Conservation (phyloP, 2,797 vertebrate species). For the Onychomys leucogaster region DNA sequence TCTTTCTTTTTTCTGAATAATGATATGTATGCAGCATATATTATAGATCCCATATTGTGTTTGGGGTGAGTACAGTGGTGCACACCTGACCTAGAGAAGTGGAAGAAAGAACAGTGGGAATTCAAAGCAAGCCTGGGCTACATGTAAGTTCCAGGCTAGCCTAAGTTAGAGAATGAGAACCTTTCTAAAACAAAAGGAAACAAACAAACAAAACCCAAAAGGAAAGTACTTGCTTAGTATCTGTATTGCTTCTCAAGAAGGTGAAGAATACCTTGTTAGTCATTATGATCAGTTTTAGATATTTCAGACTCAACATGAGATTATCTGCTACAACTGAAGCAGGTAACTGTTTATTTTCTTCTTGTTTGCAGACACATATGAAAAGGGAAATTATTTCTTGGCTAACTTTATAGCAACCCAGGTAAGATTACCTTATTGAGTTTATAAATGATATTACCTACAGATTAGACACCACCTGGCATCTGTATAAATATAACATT, state of each 20-base stretch:
- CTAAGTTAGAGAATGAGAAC: not conserved
- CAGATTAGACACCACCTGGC: not conserved
- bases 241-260: not conserved
- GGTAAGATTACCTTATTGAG: constrained; percentile 73
- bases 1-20: not conserved
- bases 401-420: constrained; percentile 79
- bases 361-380: constrained; percentile 84
- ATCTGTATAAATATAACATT: not conserved
- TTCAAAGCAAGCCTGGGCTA: not conserved
- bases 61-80: not conserved
- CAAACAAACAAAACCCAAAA: not conserved
- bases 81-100: not conserved
- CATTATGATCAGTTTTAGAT: not conserved
- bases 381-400: constrained; percentile 84
- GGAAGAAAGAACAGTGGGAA: not conserved
- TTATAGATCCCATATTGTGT: not conserved
- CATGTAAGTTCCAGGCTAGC: not conserved
- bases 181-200: no score
- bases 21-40: constrained; percentile 19
- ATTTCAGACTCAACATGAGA: not conserved
- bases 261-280: not conserved
- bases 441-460: constrained; percentile 26
- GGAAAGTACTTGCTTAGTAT: not conserved
- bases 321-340: not conserved
- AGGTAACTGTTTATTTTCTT: not conserved